These are phyloP conservation scores for Recurvirostra avosetta DNA, from an alignment of 2,113 vertebrate genomes.

Conservation along the genomic window DNA sequence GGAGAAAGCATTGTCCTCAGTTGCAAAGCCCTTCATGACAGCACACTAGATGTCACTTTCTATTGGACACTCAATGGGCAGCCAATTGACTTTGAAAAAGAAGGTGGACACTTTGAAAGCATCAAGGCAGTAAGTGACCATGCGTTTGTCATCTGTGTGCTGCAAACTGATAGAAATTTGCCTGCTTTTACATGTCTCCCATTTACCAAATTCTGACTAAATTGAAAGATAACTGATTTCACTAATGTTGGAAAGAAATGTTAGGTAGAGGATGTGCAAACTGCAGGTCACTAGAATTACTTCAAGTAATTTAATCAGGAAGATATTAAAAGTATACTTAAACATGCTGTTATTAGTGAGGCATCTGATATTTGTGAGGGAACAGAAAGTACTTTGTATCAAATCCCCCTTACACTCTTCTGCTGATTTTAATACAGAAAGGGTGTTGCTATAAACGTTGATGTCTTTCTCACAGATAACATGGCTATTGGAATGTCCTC, in stretches of 20 bases:
- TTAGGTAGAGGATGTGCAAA: background rate
- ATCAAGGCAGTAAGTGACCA: conserved; percentile 89
- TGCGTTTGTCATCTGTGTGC: background rate
- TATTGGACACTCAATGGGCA: conserved; percentile 89
- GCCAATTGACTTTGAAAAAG: conserved; percentile 86
- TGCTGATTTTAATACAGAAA: background rate
- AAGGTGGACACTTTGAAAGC: conserved; percentile 94
- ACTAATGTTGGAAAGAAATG: background rate
- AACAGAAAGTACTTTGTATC: background rate
- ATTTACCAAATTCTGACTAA: background rate
- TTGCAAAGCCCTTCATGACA: conserved; percentile 90
- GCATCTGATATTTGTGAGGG: background rate
- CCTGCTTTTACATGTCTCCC: background rate
- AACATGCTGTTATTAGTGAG: background rate
- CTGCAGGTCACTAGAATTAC: background rate
- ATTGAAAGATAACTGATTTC: background rate
- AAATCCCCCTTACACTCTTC: background rate
- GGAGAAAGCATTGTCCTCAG: conserved; percentile 95
- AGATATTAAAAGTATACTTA: background rate
- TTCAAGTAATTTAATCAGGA: background rate
- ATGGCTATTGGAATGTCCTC: background rate
- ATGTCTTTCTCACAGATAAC: background rate
- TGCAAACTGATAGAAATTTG: background rate
- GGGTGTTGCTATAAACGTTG: background rate
- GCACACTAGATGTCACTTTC: conserved; percentile 87